Conservation (phyloP, 2,888 invertebrate genomes). For the Mantis religiosa region DNA sequence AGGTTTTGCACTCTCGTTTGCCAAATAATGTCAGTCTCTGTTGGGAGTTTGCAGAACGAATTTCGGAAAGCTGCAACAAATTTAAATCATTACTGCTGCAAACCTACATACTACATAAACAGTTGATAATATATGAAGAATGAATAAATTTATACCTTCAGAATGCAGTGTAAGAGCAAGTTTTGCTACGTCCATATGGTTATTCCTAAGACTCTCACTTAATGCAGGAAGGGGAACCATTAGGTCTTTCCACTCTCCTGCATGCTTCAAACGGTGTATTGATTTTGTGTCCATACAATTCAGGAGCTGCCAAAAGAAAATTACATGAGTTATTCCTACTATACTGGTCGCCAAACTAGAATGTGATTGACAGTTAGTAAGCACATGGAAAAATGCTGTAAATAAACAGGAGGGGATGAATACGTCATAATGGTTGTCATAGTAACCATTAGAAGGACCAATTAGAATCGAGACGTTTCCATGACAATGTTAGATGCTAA, state of each 20-base stretch:
- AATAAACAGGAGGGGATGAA: no score
- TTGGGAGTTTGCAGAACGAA: background rate
- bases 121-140: background rate
- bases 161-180: slow-evolving; percentile 23
- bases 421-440: no score
- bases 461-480: no score
- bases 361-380: no score
- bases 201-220: slow-evolving; percentile 17
- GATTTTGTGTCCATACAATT: slow-evolving; percentile 24
- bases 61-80: slow-evolving; percentile 23
- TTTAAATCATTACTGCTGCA: background rate
- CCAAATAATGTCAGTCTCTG: slow-evolving; percentile 1
- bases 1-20: slow-evolving; percentile 1
- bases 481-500: no score
- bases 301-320: slow-evolving; percentile 17
- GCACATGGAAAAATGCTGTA: no score
- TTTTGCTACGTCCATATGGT: slow-evolving; percentile 22
- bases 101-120: no score
- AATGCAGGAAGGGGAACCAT: slow-evolving; percentile 21
- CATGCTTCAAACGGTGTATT: slow-evolving; percentile 14
- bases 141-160: slow-evolving; percentile 14
- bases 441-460: no score
- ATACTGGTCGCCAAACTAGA: no score
- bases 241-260: slow-evolving; percentile 25
- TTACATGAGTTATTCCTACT: background rate